Evolutionary conservation across 2,888 invertebrate species (phyloP).

Genomic region (Glyphotaelius pellucidus): DNA sequence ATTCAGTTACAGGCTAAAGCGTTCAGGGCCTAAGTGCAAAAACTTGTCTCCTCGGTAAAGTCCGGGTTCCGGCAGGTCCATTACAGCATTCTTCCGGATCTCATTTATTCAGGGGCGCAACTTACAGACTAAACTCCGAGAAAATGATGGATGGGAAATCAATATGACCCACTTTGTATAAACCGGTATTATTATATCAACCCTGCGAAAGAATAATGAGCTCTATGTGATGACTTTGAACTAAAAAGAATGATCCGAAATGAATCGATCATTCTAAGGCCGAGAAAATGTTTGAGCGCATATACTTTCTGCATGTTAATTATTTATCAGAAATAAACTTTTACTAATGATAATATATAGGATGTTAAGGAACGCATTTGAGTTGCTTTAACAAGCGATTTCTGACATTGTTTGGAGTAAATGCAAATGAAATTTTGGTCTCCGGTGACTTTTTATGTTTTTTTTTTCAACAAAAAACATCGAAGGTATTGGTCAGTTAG

Average conservation of each 20-base stretch:
- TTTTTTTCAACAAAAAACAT: no score
- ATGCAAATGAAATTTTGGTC: no score
- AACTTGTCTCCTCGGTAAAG: slow-evolving; percentile 57
- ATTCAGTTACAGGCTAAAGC: slow-evolving; percentile 30
- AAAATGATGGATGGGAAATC: slow-evolving; percentile 53
- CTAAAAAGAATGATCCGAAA: background rate
- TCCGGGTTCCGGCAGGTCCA: slow-evolving; percentile 40
- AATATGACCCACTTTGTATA: slow-evolving; percentile 35
- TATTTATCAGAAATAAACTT: background rate
- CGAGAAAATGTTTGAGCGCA: background rate
- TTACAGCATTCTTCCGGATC: background rate
- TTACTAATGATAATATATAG: background rate
- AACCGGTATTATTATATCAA: background rate
- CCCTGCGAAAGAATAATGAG: slow-evolving; percentile 25
- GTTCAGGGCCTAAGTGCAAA: slow-evolving; percentile 59
- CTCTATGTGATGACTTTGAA: slow-evolving; percentile 28
- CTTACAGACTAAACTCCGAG: slow-evolving; percentile 17
- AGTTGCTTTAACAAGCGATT: no score
- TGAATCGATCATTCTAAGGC: background rate
- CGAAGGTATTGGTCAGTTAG: no score
- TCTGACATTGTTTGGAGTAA: no score
- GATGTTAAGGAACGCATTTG: no score
- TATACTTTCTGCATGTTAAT: background rate
- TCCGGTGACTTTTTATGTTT: no score
- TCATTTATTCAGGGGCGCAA: slow-evolving; percentile 48